A percentile compares a stretch with the other conserved stretches of the same genome.
phyloP scores from a whole-genome alignment of 2,113 vertebrate species.

The Morone saxatilis region DNA sequence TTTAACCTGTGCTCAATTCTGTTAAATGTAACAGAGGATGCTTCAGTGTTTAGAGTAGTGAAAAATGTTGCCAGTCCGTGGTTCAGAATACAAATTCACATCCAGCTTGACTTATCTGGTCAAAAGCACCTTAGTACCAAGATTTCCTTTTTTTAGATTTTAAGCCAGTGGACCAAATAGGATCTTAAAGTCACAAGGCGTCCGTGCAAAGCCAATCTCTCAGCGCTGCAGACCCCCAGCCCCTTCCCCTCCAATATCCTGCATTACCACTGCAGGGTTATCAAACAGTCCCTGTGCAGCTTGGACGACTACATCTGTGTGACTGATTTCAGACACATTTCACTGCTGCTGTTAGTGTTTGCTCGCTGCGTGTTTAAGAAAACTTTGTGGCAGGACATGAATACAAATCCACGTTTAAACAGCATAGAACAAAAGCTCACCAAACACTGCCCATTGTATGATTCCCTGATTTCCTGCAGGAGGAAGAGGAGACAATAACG shows the following conservation, averaged over 20 bases:
- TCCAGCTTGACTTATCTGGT: slow-evolving; percentile 72
- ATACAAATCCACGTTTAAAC: slow-evolving; percentile 22
- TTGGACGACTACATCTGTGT: slow-evolving; percentile 36
- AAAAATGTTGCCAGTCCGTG: slow-evolving; percentile 27
- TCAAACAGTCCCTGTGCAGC: slow-evolving; percentile 59
- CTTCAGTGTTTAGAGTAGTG: slow-evolving; percentile 45
- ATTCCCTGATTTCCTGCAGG: neutral
- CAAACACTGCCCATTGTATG: neutral
- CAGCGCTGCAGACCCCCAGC: slow-evolving; percentile 24
- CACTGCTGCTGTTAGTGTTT: neutral
- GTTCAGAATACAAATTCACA: slow-evolving; percentile 67
- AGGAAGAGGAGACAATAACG: neutral
- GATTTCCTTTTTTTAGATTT: slow-evolving; percentile 72
- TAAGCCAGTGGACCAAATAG: slow-evolving; percentile 79
- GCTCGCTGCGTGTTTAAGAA: neutral
- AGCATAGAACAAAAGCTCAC: slow-evolving; percentile 9
- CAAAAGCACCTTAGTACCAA: slow-evolving; percentile 68
- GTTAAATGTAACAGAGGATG: neutral
- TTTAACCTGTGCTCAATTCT: neutral
- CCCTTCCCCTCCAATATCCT: slow-evolving; percentile 40
- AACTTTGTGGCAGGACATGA: slow-evolving; percentile 15
- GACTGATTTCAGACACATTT: slow-evolving; percentile 47
- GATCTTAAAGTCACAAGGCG: slow-evolving; percentile 76
- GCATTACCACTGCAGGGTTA: slow-evolving; percentile 67
- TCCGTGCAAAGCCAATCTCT: slow-evolving; percentile 77